Percentiles rank a stretch among this genome's conserved stretches.
phyloP scores from a whole-genome alignment of 2,888 invertebrate genomes.

The Tachina grossa region DNA sequence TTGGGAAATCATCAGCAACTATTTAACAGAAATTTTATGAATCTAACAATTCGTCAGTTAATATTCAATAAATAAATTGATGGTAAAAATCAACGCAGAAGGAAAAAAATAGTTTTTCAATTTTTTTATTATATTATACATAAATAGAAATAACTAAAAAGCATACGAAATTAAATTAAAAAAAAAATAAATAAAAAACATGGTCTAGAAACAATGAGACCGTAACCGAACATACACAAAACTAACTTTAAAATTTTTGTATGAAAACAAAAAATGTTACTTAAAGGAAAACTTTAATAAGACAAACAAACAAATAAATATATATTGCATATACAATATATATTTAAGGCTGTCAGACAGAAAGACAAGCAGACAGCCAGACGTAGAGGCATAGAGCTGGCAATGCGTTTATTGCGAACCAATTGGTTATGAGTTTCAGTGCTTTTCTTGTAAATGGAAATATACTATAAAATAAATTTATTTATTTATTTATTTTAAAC shows the following conservation, averaged over 20 bases:
- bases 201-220: slow-evolving; percentile 58
- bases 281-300: slow-evolving; percentile 21
- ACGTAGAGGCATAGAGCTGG: not conserved
- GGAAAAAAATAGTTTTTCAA: not conserved
- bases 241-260: not conserved
- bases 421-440: not conserved
- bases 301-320: not conserved
- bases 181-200: slow-evolving; percentile 12
- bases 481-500: slow-evolving; percentile 29
- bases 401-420: not conserved
- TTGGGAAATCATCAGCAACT: slow-evolving; percentile 2
- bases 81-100: not conserved
- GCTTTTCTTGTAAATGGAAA: slow-evolving; percentile 6
- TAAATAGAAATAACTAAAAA: slow-evolving; percentile 24
- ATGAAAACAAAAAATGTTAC: not conserved
- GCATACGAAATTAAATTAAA: not conserved
- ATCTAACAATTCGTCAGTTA: not conserved
- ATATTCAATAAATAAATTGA: slow-evolving; percentile 13
- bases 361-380: not conserved
- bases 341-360: not conserved
- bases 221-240: slow-evolving; percentile 48
- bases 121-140: slow-evolving; percentile 15
- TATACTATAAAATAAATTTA: slow-evolving; percentile 16
- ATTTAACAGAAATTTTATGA: not conserved
- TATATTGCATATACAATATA: not conserved